Conservation (phyloP, 2,797 vertebrate species). For the Girardinus metallicus region DNA sequence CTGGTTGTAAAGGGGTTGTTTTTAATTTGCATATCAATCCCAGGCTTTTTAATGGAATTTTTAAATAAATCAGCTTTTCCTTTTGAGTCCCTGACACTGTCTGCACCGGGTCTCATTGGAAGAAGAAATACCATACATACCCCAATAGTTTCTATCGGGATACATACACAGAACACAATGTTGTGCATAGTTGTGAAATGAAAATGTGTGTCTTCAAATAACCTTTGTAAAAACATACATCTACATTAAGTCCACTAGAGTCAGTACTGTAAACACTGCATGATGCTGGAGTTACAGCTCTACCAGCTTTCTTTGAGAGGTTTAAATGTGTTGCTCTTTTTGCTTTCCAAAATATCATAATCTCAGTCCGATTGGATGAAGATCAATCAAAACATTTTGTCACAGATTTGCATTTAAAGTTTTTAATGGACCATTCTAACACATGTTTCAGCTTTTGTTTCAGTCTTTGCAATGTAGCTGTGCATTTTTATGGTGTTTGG, state of each 20-base stretch:
- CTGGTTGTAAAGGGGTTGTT: background rate
- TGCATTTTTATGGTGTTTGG: background rate
- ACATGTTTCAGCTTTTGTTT: background rate
- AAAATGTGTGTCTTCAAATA: background rate
- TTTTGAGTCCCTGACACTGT: background rate
- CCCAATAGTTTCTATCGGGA: background rate
- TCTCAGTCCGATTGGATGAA: background rate
- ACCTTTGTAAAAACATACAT: background rate
- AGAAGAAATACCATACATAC: background rate
- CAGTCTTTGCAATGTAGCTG: background rate
- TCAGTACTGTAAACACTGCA: background rate
- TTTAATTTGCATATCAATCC: background rate
- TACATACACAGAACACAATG: background rate
- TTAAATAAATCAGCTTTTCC: background rate
- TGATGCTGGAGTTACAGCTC: background rate
- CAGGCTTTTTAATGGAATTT: background rate
- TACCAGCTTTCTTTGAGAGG: background rate
- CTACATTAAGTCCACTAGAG: background rate
- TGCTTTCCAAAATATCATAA: background rate
- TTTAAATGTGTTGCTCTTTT: background rate
- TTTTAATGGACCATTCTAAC: background rate
- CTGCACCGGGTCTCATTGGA: background rate
- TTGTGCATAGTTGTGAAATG: background rate
- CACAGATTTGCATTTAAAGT: background rate
- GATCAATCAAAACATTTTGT: background rate